phyloP scores from a whole-genome alignment of 1,140 invertebrate species.

The Drosophila fuyamai region DNA sequence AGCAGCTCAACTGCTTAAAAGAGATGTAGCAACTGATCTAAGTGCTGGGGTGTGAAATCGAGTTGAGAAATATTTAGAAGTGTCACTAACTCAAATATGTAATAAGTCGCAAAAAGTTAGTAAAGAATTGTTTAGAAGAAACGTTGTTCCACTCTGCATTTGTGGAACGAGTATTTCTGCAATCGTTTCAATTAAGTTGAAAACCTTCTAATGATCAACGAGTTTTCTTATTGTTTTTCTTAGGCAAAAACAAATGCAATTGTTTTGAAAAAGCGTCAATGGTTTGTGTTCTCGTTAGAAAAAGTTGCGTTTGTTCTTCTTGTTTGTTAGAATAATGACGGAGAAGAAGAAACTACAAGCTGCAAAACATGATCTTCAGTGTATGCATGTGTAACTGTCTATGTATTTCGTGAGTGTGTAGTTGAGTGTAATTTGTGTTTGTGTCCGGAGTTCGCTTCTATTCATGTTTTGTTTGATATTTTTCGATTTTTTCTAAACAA shows the following conservation, averaged over 20 bases:
- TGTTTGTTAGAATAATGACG: constrained; percentile 60
- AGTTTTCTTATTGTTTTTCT: constrained; percentile 57
- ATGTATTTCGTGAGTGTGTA: constrained; percentile 35
- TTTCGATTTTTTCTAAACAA: constrained; percentile 72
- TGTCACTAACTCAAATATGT: constrained; percentile 24
- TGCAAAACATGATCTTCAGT: constrained; percentile 53
- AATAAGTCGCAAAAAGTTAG: constrained; percentile 56
- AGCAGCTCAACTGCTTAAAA: constrained; percentile 66
- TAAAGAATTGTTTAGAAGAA: constrained; percentile 59
- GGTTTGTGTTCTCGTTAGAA: constrained; percentile 46
- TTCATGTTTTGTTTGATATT: constrained; percentile 61
- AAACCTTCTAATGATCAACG: constrained; percentile 37
- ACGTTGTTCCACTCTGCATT: constrained; percentile 59
- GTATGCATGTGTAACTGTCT: constrained; percentile 39
- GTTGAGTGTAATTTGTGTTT: constrained; percentile 43
- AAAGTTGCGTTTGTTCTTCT: constrained; percentile 49
- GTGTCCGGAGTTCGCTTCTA: constrained; percentile 58
- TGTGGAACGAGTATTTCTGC: constrained; percentile 71
- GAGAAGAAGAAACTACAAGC: constrained; percentile 75
- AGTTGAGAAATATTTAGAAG: constrained; percentile 47
- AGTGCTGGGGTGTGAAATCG: constrained; percentile 16
- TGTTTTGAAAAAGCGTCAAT: constrained; percentile 78
- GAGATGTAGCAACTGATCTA: constrained; percentile 10
- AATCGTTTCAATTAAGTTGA: constrained; percentile 52
- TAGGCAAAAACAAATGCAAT: constrained; percentile 78